A percentile compares a stretch with the other conserved stretches of the same genome.
Evolutionary conservation across 2,888 invertebrate genomes (phyloP).

Genomic region (Malthinus flaveolus): DNA sequence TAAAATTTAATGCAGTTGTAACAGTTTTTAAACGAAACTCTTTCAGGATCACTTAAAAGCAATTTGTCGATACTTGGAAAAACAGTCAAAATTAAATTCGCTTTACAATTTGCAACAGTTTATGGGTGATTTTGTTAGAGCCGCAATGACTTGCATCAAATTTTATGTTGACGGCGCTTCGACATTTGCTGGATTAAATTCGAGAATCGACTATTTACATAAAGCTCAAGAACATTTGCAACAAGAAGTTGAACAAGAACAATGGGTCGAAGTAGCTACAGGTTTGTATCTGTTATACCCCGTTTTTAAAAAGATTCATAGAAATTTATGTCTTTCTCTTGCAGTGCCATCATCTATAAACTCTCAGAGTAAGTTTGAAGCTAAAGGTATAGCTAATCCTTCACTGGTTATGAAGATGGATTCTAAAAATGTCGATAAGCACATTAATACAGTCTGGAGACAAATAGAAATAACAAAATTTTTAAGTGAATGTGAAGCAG

Average conservation of each 20-base stretch:
- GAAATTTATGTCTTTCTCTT: not conserved
- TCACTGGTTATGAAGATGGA: constrained; percentile 72
- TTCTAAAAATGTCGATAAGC: constrained; percentile 71
- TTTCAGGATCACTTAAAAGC: constrained; percentile 66
- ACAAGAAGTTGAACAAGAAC: constrained; percentile 61
- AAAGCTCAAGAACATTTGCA: constrained; percentile 69
- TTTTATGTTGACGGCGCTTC: constrained; percentile 68
- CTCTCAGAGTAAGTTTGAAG: constrained; percentile 41
- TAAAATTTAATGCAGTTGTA: not conserved
- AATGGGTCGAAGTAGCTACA: constrained; percentile 58
- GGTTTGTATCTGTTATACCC: constrained; percentile 38
- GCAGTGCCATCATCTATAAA: constrained; percentile 22
- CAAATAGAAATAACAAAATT: constrained; percentile 82
- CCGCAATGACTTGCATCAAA: constrained; percentile 78
- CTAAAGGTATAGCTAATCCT: constrained; percentile 57
- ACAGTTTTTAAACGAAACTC: constrained; percentile 23
- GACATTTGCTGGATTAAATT: constrained; percentile 60
- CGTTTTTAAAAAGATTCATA: not conserved
- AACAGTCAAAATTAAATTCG: constrained; percentile 68
- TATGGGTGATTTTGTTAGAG: constrained; percentile 73
- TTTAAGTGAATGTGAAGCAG: constrained; percentile 66
- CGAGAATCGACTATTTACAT: constrained; percentile 58
- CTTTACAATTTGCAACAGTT: constrained; percentile 74
- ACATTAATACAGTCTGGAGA: constrained; percentile 77
- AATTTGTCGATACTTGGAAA: constrained; percentile 73